Percentiles rank a stretch among this genome's conserved stretches.
Conservation (phyloP, 2,113 vertebrate species). For the Ranitomeya variabilis region DNA sequence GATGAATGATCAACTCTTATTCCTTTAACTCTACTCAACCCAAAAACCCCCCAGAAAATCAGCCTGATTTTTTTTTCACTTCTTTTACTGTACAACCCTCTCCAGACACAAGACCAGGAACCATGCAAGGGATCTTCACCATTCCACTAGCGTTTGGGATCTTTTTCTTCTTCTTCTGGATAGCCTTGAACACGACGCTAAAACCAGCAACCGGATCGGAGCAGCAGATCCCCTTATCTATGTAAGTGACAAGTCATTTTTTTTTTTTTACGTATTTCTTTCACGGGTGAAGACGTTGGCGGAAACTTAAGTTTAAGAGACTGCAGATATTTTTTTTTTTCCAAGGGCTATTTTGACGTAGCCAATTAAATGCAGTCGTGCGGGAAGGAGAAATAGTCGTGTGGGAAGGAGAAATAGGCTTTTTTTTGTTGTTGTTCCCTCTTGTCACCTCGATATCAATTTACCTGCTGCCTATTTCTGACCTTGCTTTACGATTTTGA, state of each 20-base stretch:
- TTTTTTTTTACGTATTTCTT: conserved; percentile 39
- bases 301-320: conserved; percentile 63
- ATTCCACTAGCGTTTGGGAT: conserved; percentile 65
- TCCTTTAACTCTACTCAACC: conserved; percentile 19
- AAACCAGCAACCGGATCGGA: conserved; percentile 80
- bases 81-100: conserved; percentile 28
- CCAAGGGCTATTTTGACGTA: not conserved
- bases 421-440: not conserved
- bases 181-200: conserved; percentile 75
- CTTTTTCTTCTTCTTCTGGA: conserved; percentile 76
- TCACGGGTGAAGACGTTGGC: conserved; percentile 8
- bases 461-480: conserved; percentile 38
- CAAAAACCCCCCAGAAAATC: not conserved
- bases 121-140: conserved; percentile 72
- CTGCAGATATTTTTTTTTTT: conserved; percentile 61
- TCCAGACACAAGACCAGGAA: not conserved
- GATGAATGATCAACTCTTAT: conserved; percentile 68
- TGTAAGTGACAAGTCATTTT: conserved; percentile 81
- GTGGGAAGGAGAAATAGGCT: not conserved
- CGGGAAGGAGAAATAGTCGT: conserved; percentile 1
- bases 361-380: conserved; percentile 34
- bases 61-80: not conserved
- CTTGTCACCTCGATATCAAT: not conserved
- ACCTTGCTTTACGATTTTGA: conserved; percentile 29
- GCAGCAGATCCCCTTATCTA: conserved; percentile 92